These are phyloP conservation scores for Neuroterus valhalla DNA, from an alignment of 1,140 invertebrate species.

Conservation along the genomic window DNA sequence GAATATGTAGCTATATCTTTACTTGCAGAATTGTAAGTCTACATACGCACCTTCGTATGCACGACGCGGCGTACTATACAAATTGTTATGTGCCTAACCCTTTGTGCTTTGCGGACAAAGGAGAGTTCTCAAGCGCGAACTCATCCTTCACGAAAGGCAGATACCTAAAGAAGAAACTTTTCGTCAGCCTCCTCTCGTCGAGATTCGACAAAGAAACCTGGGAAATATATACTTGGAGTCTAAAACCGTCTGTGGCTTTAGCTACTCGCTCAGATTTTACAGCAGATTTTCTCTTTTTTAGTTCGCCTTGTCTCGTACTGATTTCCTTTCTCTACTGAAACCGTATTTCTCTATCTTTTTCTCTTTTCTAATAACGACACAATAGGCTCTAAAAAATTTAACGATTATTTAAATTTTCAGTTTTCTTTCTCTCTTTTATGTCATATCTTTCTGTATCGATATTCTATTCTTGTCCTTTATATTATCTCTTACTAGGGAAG, in stretches of 20 bases:
- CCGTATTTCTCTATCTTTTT: neutral
- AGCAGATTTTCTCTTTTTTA: conserved; percentile 14
- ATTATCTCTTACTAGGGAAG: neutral
- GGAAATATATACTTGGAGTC: conserved; percentile 26
- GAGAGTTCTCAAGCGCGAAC: conserved; percentile 43
- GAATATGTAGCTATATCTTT: neutral
- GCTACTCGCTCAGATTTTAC: conserved; percentile 7
- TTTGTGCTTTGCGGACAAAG: conserved; percentile 43
- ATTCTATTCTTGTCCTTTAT: neutral
- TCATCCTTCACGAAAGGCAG: conserved; percentile 43
- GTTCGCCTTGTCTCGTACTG: neutral
- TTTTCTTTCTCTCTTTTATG: neutral
- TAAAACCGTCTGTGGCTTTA: neutral
- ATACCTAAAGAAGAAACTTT: conserved; percentile 20
- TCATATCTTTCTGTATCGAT: neutral
- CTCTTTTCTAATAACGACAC: too few species aligned
- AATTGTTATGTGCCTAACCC: conserved; percentile 34
- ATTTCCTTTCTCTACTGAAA: neutral
- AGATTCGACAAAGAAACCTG: conserved; percentile 19
- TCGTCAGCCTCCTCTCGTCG: neutral
- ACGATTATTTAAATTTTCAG: too few species aligned
- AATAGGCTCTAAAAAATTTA: too few species aligned
- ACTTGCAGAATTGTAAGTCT: neutral
- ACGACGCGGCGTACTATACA: neutral
- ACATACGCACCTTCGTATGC: neutral